These are phyloP conservation scores for Drosophila tanythrix DNA, from an alignment of 2,888 invertebrate species.

Conservation along the genomic window DNA sequence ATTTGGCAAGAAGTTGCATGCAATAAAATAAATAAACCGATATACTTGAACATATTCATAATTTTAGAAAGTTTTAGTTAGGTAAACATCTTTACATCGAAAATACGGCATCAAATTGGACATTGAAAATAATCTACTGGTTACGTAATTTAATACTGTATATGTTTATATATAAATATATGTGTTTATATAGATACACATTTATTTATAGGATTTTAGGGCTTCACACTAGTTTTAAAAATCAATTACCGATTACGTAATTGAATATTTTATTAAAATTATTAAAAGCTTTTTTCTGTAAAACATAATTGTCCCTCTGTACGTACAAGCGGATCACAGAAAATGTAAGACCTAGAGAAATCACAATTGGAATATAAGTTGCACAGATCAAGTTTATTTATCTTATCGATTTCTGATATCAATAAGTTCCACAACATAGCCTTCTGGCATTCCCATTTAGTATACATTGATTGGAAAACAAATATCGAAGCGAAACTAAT, in stretches of 20 bases:
- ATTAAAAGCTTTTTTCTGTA: background rate
- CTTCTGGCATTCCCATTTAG: too few species aligned
- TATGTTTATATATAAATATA: background rate
- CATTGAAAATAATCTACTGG: background rate
- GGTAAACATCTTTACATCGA: background rate
- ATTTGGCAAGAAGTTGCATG: background rate
- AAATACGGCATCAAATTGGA: background rate
- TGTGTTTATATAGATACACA: background rate
- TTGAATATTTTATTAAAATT: background rate
- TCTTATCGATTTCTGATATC: background rate
- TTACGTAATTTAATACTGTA: background rate
- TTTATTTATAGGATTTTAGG: background rate
- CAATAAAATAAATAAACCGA: background rate
- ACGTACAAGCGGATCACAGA: background rate
- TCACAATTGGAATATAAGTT: background rate
- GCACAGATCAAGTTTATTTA: background rate
- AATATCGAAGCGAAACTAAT: background rate
- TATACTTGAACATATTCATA: background rate
- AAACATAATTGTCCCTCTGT: background rate
- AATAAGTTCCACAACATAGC: background rate
- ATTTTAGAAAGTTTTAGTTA: background rate
- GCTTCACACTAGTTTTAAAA: background rate
- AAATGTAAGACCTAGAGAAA: background rate
- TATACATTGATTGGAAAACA: background rate
- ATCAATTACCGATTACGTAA: background rate